Evolutionary conservation across 2,113 vertebrate genomes (phyloP).

Genomic region (Cheirogaleus medius): DNA sequence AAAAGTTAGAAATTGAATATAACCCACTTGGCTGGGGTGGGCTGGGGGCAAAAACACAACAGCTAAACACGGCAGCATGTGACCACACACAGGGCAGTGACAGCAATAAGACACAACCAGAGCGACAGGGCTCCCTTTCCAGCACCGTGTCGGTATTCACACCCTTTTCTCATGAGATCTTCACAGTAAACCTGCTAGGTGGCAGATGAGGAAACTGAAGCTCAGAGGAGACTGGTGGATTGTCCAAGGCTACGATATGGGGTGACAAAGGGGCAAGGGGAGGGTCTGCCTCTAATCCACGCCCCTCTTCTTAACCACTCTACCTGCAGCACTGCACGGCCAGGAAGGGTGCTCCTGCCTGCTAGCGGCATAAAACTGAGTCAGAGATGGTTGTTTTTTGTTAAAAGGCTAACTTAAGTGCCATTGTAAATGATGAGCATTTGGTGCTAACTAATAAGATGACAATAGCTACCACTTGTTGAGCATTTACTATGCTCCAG

Average conservation of each 20-base stretch:
- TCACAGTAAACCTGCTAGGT: background rate
- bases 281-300: background rate
- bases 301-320: background rate
- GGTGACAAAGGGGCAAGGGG: accelerated
- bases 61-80: background rate
- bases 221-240: background rate
- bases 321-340: background rate
- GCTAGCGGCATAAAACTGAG: background rate
- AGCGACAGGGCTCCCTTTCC: background rate
- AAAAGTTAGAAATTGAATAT: background rate
- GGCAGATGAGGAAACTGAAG: background rate
- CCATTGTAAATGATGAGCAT: background rate
- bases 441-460: background rate
- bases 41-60: background rate
- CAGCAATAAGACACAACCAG: background rate
- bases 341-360: background rate
- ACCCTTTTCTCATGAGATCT: background rate
- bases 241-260: background rate
- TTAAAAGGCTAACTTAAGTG: background rate
- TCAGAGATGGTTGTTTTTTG: background rate
- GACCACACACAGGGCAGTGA: background rate
- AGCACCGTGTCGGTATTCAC: background rate
- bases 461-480: background rate
- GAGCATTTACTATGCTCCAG: background rate
- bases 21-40: background rate